These are phyloP conservation scores for Columba janthina DNA, from an alignment of 2,113 vertebrate species.

Conservation along the genomic window DNA sequence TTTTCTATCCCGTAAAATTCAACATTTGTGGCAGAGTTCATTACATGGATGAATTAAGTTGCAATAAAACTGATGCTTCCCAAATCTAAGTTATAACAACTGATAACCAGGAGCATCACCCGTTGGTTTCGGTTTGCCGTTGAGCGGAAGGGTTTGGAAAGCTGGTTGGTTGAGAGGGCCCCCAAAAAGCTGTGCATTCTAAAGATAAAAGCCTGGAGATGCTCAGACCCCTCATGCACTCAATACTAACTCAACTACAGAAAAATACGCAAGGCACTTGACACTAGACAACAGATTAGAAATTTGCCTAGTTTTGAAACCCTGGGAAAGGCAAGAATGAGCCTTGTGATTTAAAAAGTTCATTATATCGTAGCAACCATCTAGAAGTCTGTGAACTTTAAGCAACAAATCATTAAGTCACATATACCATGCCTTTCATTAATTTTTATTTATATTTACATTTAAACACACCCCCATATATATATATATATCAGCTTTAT, in stretches of 20 bases:
- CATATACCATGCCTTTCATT: neutral
- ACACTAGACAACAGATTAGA: neutral
- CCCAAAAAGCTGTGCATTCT: neutral
- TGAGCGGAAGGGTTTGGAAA: neutral
- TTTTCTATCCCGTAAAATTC: neutral
- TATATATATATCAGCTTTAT: no score
- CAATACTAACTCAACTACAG: neutral
- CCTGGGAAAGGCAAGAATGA: no score
- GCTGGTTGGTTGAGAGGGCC: neutral
- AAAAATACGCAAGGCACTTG: neutral
- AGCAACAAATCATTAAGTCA: neutral
- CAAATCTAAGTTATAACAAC: neutral
- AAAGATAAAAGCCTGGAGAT: neutral
- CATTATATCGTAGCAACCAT: neutral
- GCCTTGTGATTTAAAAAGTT: no score
- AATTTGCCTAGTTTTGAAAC: neutral
- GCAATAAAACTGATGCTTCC: neutral
- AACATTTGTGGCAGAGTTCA: neutral
- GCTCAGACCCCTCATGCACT: no score
- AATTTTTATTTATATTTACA: no score
- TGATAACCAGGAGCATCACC: neutral
- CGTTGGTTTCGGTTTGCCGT: no score
- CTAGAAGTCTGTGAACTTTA: neutral
- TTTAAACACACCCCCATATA: neutral
- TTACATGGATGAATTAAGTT: neutral